These are phyloP conservation scores for Eupithecia dodoneata DNA, from an alignment of 2,888 invertebrate species.

Conservation along the genomic window DNA sequence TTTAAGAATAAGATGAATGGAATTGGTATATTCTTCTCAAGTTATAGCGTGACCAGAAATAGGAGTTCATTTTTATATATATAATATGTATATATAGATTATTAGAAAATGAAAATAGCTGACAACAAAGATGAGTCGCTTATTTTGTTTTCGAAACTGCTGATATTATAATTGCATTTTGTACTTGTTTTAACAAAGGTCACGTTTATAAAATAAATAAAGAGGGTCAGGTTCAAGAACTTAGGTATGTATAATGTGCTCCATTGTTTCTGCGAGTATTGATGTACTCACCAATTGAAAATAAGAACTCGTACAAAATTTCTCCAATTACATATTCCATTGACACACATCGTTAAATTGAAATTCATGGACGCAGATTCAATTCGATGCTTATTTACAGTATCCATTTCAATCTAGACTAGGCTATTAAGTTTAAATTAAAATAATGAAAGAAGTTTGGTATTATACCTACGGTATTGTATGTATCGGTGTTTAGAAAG, in stretches of 20 bases:
- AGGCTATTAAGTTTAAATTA: background rate
- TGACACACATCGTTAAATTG: constrained; percentile 31
- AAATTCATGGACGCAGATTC: constrained; percentile 33
- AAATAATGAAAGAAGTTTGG: background rate
- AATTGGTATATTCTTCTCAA: too few relatives aligned
- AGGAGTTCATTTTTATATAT: too few relatives aligned
- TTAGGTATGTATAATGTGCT: background rate
- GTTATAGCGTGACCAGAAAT: too few relatives aligned
- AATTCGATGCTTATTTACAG: constrained; percentile 3
- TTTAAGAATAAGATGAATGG: too few relatives aligned
- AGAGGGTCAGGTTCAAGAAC: background rate
- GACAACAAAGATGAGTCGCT: background rate
- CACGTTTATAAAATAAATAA: background rate
- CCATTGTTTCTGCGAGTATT: background rate
- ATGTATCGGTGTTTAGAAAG: background rate
- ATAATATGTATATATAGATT: too few relatives aligned
- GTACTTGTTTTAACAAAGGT: background rate
- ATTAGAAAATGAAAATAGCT: background rate
- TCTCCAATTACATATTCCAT: constrained; percentile 36
- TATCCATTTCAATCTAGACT: constrained; percentile 1
- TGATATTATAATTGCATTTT: background rate
- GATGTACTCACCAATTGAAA: background rate
- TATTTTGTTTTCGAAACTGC: background rate
- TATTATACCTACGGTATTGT: background rate
- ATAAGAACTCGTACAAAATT: constrained; percentile 38